Evolutionary conservation across 1,140 invertebrate genomes (phyloP).

Genomic region (Diuraphis noxia): DNA sequence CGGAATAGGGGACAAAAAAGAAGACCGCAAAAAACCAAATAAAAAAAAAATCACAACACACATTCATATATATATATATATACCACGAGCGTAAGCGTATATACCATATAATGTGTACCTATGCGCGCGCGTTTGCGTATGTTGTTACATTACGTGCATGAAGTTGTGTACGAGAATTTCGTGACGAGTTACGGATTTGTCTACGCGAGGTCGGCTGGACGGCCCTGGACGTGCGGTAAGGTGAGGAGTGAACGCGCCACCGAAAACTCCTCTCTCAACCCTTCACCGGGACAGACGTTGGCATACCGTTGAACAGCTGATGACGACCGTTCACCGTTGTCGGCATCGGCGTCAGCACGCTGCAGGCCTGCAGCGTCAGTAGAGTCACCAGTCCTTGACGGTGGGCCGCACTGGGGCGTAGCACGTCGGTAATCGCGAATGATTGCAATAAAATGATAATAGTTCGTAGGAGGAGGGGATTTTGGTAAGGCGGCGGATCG

Average conservation of each 20-base stretch:
- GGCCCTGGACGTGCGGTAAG: no score
- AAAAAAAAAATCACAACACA: background rate
- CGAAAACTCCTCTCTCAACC: background rate
- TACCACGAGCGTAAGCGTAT: background rate
- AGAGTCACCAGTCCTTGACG: background rate
- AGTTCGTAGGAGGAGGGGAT: background rate
- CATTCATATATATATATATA: background rate
- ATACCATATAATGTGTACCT: no score
- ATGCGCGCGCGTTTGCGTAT: background rate
- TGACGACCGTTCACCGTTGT: background rate
- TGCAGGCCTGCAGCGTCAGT: no score
- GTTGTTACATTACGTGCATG: background rate
- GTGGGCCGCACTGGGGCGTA: no score
- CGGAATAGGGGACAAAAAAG: background rate
- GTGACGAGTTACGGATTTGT: background rate
- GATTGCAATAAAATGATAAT: background rate
- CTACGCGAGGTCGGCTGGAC: background rate
- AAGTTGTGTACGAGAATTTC: background rate
- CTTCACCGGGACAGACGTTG: background rate
- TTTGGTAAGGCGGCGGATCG: background rate
- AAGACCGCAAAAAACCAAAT: background rate
- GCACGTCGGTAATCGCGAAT: no score
- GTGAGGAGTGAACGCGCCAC: no score
- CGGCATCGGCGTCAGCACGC: no score
- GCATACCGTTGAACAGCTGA: background rate